Percentiles rank a stretch among this genome's conserved stretches.
These are phyloP conservation scores for Zoanthus sansibaricus DNA, from an alignment of 92 coral and sea anemone species.

Conservation along the genomic window DNA sequence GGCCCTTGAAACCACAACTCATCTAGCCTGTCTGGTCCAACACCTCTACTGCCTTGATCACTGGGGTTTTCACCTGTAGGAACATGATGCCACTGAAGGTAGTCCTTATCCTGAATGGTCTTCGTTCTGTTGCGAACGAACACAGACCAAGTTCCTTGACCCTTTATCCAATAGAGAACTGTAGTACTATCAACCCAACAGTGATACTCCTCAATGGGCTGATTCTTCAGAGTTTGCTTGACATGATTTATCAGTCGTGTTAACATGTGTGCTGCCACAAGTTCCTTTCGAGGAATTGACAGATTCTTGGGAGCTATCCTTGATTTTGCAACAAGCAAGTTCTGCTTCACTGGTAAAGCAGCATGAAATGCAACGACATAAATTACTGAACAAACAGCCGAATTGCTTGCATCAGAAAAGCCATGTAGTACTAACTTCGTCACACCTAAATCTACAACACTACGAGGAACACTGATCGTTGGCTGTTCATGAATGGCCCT, in stretches of 20 bases:
- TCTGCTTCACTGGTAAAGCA: constrained; percentile 46
- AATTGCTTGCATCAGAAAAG: constrained; percentile 71
- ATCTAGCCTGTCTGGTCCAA: constrained; percentile 50
- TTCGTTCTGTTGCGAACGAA: constrained; percentile 62
- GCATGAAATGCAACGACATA: constrained; percentile 56
- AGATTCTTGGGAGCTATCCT: constrained; percentile 59
- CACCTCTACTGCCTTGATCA: constrained; percentile 60
- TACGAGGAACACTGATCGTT: constrained; percentile 60
- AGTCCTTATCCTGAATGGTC: constrained; percentile 55
- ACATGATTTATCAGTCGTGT: not conserved
- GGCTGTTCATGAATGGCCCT: constrained; percentile 35
- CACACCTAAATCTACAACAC: constrained; percentile 39
- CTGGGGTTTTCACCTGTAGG: constrained; percentile 69
- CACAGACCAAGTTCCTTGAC: constrained; percentile 58
- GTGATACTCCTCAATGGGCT: not conserved
- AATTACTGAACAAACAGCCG: constrained; percentile 56
- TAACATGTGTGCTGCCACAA: constrained; percentile 63
- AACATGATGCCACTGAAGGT: constrained; percentile 49
- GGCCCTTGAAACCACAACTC: constrained; percentile 65
- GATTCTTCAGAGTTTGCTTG: constrained; percentile 20
- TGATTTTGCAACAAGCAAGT: constrained; percentile 61
- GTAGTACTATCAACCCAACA: constrained; percentile 69
- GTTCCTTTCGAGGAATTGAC: constrained; percentile 62
- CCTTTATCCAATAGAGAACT: constrained; percentile 58
- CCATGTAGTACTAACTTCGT: constrained; percentile 58